Conservation (phyloP, 2,797 vertebrate species). For the Salarias fasciatus region DNA sequence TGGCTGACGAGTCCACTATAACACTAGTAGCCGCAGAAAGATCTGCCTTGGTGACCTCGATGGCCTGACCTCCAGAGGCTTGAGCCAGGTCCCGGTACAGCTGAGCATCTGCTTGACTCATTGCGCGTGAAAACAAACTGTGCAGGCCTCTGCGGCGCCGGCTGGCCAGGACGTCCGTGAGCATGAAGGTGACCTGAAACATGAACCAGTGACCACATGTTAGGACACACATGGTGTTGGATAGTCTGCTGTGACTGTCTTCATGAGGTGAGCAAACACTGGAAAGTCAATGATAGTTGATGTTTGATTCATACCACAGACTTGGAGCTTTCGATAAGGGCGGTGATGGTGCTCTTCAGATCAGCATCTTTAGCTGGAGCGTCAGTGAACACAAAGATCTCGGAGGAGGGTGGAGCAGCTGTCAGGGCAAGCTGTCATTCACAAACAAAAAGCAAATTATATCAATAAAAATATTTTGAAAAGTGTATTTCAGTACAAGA, state of each 20-base stretch:
- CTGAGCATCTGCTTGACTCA: conserved; percentile 28
- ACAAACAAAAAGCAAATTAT: background rate
- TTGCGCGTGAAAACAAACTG: accelerated
- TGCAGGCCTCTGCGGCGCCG: conserved; percentile 12
- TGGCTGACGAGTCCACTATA: conserved; percentile 63
- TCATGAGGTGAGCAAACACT: background rate
- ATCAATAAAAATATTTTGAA: too few relatives aligned
- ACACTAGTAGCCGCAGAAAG: conserved; percentile 60
- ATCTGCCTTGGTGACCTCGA: conserved; percentile 67
- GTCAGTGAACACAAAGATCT: conserved; percentile 83
- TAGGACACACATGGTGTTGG: too few relatives aligned
- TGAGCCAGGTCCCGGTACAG: conserved; percentile 72
- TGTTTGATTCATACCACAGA: conserved; percentile 61
- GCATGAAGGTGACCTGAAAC: conserved; percentile 75
- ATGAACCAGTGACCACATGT: too few relatives aligned
- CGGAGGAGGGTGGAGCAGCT: conserved; percentile 70
- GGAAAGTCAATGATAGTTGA: too few relatives aligned
- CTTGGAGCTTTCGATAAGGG: conserved; percentile 73
- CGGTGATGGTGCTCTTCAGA: conserved; percentile 62
- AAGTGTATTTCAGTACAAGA: too few relatives aligned
- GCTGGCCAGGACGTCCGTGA: conserved; percentile 47
- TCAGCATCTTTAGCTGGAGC: conserved; percentile 73
- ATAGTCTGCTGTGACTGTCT: background rate
- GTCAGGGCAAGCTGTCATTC: conserved; percentile 72
- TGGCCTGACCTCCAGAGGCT: conserved; percentile 73